Evolutionary conservation across 2,888 invertebrate genomes (phyloP).

Genomic region (Drosophila nr. perissopoda): DNA sequence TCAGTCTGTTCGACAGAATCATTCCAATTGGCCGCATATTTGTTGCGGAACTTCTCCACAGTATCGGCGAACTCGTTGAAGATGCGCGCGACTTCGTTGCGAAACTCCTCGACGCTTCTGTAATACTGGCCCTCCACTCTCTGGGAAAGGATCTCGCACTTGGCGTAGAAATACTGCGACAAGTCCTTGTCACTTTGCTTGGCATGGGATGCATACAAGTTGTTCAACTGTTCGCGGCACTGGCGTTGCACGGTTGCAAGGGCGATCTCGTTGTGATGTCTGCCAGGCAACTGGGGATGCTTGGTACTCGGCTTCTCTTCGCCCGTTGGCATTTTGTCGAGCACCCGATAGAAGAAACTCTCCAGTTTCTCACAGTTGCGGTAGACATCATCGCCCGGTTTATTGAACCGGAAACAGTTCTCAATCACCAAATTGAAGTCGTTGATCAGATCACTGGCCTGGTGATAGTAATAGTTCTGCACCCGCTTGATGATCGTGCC

Average conservation of each 20-base stretch:
- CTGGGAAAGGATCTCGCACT: slow-evolving; percentile 16
- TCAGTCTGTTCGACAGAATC: background rate
- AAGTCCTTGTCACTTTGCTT: slow-evolving; percentile 16
- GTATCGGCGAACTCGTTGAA: slow-evolving; percentile 33
- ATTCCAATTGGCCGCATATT: background rate
- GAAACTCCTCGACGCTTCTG: slow-evolving; percentile 41
- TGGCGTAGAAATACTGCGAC: slow-evolving; percentile 29
- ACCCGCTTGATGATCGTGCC: slow-evolving; percentile 48
- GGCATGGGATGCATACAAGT: slow-evolving; percentile 9
- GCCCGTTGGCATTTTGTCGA: slow-evolving; percentile 42
- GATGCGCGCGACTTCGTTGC: slow-evolving; percentile 26
- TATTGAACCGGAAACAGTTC: slow-evolving; percentile 37
- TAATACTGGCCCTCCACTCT: slow-evolving; percentile 25
- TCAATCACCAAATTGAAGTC: slow-evolving; percentile 37
- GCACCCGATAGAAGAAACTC: slow-evolving; percentile 38
- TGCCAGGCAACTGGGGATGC: slow-evolving; percentile 24
- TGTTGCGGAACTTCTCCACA: background rate
- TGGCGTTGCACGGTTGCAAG: slow-evolving; percentile 22
- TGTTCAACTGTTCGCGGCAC: slow-evolving; percentile 26
- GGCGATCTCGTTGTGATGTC: slow-evolving; percentile 13
- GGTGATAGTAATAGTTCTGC: slow-evolving; percentile 38
- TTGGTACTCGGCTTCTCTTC: slow-evolving; percentile 47
- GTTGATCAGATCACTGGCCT: slow-evolving; percentile 21
- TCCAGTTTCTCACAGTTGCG: slow-evolving; percentile 43
- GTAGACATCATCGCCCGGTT: slow-evolving; percentile 15